phyloP scores from a whole-genome alignment of 2,888 invertebrate genomes.

The Biston stratarius region DNA sequence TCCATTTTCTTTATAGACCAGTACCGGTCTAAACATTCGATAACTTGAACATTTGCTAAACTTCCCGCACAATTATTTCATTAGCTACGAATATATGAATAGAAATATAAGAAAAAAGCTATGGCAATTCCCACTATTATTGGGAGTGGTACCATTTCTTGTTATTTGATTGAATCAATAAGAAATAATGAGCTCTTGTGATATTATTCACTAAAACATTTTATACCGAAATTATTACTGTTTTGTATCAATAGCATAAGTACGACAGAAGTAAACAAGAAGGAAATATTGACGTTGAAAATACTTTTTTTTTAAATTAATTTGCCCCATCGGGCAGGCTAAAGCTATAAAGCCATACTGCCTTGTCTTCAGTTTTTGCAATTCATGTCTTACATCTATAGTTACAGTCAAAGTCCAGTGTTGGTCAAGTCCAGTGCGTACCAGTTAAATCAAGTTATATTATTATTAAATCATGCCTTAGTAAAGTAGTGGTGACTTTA shows the following conservation, averaged over 20 bases:
- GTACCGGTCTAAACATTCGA: not conserved
- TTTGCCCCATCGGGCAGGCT: no score
- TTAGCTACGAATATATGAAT: not conserved
- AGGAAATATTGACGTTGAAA: not conserved
- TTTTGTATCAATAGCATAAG: not conserved
- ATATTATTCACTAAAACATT: not conserved
- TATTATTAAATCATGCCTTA: no score
- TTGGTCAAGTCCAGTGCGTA: no score
- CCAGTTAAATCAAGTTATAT: no score
- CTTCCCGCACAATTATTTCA: not conserved
- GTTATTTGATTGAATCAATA: not conserved
- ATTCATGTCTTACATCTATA: no score
- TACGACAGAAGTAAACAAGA: not conserved
- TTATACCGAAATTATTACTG: not conserved
- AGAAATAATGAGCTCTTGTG: not conserved
- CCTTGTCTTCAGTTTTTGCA: no score
- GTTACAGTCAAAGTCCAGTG: no score
- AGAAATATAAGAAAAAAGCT: not conserved
- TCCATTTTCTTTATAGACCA: not conserved
- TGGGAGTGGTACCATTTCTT: constrained; percentile 13
- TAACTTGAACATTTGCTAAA: not conserved
- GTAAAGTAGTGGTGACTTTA: no score
- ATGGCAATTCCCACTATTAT: constrained; percentile 2
- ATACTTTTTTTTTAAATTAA: no score
- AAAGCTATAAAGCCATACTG: no score